A percentile compares a stretch with the other conserved stretches of the same genome.
Evolutionary conservation across 2,888 invertebrate genomes (phyloP).

Genomic region (Eristalis pertinax): DNA sequence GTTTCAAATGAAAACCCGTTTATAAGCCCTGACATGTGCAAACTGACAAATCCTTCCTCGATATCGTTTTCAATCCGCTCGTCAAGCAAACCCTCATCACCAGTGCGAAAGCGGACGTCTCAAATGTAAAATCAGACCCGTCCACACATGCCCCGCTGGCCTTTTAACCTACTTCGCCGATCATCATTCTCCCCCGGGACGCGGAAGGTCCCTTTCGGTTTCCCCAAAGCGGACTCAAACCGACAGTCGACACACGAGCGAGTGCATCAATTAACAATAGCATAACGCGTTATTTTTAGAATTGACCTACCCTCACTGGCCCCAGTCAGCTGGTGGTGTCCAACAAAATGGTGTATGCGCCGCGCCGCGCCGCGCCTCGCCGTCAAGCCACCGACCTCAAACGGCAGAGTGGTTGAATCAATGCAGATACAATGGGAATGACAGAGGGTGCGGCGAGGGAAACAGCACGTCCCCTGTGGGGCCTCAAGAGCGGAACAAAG

Average conservation of each 20-base stretch:
- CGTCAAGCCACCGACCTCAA: conserved; percentile 45
- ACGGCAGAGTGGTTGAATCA: conserved; percentile 41
- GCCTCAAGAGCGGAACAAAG: conserved; percentile 18
- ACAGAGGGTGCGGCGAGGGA: not conserved
- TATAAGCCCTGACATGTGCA: not conserved
- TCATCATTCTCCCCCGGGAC: not conserved
- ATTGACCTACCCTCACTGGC: conserved; percentile 15
- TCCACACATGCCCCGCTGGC: not conserved
- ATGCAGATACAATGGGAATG: conserved; percentile 28
- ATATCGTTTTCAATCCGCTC: not conserved
- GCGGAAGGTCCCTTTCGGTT: not conserved
- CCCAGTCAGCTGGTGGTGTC: not conserved
- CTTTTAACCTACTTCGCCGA: not conserved
- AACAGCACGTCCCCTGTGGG: conserved; percentile 11
- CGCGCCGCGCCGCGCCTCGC: not conserved
- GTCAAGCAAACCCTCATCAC: not conserved
- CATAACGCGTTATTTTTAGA: conserved; percentile 35
- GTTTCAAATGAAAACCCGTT: not conserved
- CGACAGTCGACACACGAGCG: not conserved
- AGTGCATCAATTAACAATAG: conserved; percentile 16
- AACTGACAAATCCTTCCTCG: not conserved
- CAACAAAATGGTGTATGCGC: conserved; percentile 18
- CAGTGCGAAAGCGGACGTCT: not conserved
- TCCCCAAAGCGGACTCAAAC: not conserved
- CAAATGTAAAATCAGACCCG: not conserved